Conservation (phyloP, 2,113 vertebrate genomes). For the Actinemys pallida region DNA sequence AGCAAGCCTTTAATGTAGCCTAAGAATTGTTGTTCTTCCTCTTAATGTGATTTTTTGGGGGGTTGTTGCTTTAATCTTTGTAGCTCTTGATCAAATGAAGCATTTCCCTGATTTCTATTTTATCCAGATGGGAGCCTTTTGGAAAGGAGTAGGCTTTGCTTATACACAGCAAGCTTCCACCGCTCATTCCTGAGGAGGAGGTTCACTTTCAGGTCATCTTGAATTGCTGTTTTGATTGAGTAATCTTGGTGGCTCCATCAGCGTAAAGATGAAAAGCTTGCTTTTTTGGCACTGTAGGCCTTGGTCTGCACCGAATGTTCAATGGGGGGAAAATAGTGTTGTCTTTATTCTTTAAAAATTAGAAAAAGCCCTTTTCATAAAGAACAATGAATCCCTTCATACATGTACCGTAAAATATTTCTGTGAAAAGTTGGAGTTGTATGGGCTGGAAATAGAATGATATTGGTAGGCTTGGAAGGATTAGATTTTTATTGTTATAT, state of each 20-base stretch:
- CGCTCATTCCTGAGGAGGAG: background rate
- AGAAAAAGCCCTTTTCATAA: background rate
- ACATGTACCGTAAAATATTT: background rate
- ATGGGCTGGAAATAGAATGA: background rate
- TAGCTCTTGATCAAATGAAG: background rate
- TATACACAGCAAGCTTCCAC: background rate
- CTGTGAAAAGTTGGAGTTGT: background rate
- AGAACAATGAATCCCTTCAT: background rate
- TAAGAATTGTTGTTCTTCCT: background rate
- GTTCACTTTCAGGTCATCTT: background rate
- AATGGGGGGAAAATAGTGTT: background rate
- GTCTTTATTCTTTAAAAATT: background rate
- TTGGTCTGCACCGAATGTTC: background rate
- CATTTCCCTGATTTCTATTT: background rate
- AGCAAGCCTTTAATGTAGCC: background rate
- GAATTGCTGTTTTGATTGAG: background rate
- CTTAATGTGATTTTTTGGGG: no score
- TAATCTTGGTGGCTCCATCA: background rate
- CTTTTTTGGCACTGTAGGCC: background rate
- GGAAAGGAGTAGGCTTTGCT: background rate
- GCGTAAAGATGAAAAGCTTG: background rate
- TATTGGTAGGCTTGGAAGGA: fast-evolving
- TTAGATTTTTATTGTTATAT: background rate
- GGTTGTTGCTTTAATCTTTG: background rate
- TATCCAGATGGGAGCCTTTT: background rate